Conservation (phyloP, 2,113 vertebrate species). For the Raja brachyura region DNA sequence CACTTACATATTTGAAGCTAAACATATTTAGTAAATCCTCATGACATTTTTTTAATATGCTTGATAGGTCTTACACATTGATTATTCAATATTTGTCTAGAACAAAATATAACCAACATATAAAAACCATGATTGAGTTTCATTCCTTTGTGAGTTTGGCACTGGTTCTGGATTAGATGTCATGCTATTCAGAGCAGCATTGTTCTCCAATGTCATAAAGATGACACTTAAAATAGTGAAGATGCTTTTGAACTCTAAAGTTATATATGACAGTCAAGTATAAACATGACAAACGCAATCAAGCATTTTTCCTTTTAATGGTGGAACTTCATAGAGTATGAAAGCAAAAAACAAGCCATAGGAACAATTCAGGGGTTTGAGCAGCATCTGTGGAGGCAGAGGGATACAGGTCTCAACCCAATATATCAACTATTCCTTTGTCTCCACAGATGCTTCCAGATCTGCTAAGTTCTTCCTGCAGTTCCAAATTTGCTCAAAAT, state of each 20-base stretch:
- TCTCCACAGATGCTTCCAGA: too few relatives aligned
- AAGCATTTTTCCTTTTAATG: neutral
- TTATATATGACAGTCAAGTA: neutral
- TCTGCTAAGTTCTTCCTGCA: too few relatives aligned
- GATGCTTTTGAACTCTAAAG: neutral
- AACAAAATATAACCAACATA: neutral
- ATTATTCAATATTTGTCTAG: constrained; percentile 18
- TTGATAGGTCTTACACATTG: neutral
- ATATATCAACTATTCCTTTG: too few relatives aligned
- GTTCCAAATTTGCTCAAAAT: too few relatives aligned
- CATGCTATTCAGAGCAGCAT: neutral
- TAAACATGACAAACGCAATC: neutral
- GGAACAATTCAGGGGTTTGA: too few relatives aligned
- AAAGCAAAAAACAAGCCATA: too few relatives aligned
- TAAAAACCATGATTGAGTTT: constrained; percentile 14
- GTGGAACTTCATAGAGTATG: neutral
- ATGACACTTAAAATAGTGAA: neutral
- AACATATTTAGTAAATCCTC: neutral
- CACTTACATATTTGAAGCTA: neutral
- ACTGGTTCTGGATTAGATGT: neutral
- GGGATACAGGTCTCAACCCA: too few relatives aligned
- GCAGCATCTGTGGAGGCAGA: too few relatives aligned
- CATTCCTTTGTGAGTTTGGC: neutral
- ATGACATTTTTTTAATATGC: neutral
- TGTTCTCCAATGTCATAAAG: neutral